Base-by-base conservation (phyloP, 2,888 invertebrate genomes). In the Clitarchus hookeri region DNA sequence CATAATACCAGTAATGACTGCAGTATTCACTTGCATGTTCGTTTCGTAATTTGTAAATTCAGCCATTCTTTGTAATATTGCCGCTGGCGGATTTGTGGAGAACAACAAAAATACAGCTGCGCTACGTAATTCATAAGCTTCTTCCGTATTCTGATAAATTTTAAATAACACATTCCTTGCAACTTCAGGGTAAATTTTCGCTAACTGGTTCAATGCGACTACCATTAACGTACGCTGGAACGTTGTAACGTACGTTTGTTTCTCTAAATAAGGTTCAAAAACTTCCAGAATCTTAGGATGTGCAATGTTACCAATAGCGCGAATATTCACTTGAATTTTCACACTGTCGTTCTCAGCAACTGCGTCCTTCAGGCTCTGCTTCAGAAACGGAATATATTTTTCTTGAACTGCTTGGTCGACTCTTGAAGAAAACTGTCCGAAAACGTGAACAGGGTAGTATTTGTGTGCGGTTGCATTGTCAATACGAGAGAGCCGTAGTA, bases 221-320 rank as follows among this genome's bases (percentile, higher is more conserved):
- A 96, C 93, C 92, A 96, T 95, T 89, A 94, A 91, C 0, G 93
- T 91, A 86, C 96, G 93, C 89, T 95, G 94, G 92, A 94, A 95
- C 65, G 92, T 93, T 0, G 95, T 92, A 0, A 92, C 91, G 84
- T 90, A 90, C 78, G 92, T 91, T 87, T 93, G 91, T 80, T 95
- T 95, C 91, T 96, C 95, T n/a, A 96, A 91, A 90, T 95, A 96
- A 4, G 95, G 95, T 89, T 95, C 93, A 89, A 94, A 95, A 6
- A 93, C 93, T 9, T 91, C 90, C 19, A 96, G 90, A 86, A 95
- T 94, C 88, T 92, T 91, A 13, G 93, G 94, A 90, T 95, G 94
- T 79, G 93, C 96, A 65, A 94, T 91, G 89, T 94, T 94, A 80
- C 95, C 95, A 86, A 96, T 93, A 65, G 95, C 95, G 84, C 93